These are phyloP conservation scores for Protodeltote pygarga DNA, from an alignment of 2,888 invertebrate species.

Conservation along the genomic window DNA sequence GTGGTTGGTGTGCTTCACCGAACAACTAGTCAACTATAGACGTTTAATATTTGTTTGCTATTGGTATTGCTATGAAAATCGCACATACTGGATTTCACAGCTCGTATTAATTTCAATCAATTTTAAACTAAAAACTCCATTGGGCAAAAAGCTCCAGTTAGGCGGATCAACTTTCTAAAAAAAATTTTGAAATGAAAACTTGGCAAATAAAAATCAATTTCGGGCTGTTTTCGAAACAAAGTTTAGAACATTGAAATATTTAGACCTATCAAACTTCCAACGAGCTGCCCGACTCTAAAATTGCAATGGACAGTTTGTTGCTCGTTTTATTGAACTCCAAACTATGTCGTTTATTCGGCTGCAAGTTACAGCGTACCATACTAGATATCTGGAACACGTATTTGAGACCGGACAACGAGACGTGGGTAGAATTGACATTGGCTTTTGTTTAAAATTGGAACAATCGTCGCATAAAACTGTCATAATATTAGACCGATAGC, in stretches of 20 bases:
- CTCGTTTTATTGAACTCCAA: slow-evolving; percentile 38
- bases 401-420: slow-evolving; percentile 40
- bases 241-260: slow-evolving; percentile 27
- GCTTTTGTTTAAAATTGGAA: slow-evolving; percentile 42
- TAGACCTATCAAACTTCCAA: slow-evolving; percentile 16
- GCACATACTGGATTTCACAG: too few species aligned
- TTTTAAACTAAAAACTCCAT: too few species aligned
- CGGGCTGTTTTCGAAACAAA: slow-evolving; percentile 9
- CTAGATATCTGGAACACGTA: slow-evolving; percentile 41
- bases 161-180: neutral
- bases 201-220: neutral
- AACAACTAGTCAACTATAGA: too few species aligned
- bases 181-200: neutral
- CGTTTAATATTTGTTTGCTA: too few species aligned
- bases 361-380: slow-evolving; percentile 30
- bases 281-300: slow-evolving; percentile 10
- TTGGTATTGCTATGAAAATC: too few species aligned
- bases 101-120: too few species aligned
- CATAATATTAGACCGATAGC: too few species aligned
- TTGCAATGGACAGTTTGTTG: slow-evolving; percentile 4
- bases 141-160: too few species aligned
- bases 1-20: slow-evolving; percentile 7
- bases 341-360: slow-evolving; percentile 27
- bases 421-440: slow-evolving; percentile 39
- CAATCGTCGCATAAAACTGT: slow-evolving; percentile 23